A percentile compares a stretch with the other conserved stretches of the same genome.
phyloP scores from a whole-genome alignment of 2,113 vertebrate genomes.

The Cisticola juncidis region DNA sequence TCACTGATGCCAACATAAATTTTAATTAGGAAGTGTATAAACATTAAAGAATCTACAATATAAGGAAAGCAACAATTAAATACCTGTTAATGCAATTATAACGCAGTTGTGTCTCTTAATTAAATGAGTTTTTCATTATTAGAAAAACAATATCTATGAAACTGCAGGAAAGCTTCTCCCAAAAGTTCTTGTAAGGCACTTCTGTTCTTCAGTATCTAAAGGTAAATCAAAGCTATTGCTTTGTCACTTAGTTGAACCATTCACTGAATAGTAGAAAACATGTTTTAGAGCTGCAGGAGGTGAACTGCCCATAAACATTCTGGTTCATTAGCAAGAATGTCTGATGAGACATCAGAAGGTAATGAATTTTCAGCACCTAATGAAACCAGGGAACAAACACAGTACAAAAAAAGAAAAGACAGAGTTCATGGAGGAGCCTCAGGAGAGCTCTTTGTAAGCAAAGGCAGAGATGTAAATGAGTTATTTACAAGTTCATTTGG shows the following conservation, averaged over 20 bases:
- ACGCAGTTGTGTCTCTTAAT: slow-evolving; percentile 16
- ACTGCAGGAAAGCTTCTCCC: background rate
- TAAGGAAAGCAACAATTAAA: slow-evolving; percentile 34
- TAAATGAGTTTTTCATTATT: slow-evolving; percentile 26
- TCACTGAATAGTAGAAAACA: background rate
- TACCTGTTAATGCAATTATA: slow-evolving; percentile 50
- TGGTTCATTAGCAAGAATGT: background rate
- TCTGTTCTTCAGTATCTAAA: background rate
- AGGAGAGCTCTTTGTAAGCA: background rate
- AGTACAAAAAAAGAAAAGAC: background rate
- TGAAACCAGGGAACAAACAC: background rate
- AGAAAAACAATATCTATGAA: slow-evolving; percentile 34
- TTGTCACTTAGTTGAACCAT: background rate
- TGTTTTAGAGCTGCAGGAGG: background rate
- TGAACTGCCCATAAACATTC: background rate
- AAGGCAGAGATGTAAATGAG: background rate
- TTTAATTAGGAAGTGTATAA: slow-evolving; percentile 42
- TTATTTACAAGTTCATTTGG: background rate
- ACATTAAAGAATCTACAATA: slow-evolving; percentile 3
- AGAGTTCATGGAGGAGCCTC: background rate
- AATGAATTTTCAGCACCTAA: background rate
- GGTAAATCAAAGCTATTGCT: background rate
- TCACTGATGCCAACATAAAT: slow-evolving; percentile 12
- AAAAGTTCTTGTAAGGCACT: background rate
- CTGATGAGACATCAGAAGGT: slow-evolving; percentile 11